These are phyloP conservation scores for Mythimna loreyi DNA, from an alignment of 2,888 invertebrate species.

Conservation along the genomic window DNA sequence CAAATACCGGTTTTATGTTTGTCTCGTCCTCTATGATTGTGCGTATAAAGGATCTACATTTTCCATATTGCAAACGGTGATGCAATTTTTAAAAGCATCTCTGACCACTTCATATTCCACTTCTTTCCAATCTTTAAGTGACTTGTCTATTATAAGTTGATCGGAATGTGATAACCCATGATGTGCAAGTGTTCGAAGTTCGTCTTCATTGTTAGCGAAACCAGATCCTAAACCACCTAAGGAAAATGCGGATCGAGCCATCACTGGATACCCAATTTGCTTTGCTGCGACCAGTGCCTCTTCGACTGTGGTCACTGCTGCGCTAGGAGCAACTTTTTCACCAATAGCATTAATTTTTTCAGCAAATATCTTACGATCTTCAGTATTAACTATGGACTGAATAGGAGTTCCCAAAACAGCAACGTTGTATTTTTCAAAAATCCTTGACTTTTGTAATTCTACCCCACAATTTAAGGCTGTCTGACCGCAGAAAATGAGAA, in stretches of 20 bases:
- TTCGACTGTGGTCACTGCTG: conserved; percentile 96
- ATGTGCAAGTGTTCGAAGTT: conserved; percentile 94
- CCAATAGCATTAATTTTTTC: conserved; percentile 97
- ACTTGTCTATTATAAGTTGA: conserved; percentile 99
- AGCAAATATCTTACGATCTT: conserved; percentile 98
- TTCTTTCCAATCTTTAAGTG: conserved; percentile 99
- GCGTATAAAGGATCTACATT: too few species aligned
- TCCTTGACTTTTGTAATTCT: conserved; percentile 95
- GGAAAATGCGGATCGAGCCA: conserved; percentile 99
- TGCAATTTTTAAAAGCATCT: conserved; percentile 99
- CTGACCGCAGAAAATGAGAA: conserved; percentile 99
- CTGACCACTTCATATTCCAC: conserved; percentile 99
- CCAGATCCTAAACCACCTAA: conserved; percentile 99
- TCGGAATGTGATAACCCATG: conserved; percentile 97
- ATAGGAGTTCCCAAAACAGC: conserved; percentile 99
- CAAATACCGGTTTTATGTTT: too few species aligned
- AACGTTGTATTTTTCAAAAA: conserved; percentile 97
- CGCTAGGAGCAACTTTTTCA: conserved; percentile 98
- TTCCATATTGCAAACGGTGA: conserved; percentile 99
- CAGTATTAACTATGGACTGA: conserved; percentile 98
- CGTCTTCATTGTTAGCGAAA: conserved; percentile 97
- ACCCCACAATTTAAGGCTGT: conserved; percentile 99
- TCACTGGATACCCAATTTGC: conserved; percentile 98
- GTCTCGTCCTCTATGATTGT: too few species aligned
- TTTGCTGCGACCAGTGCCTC: conserved; percentile 97